These are phyloP conservation scores for Takifugu rubripes DNA, from an alignment of 2,797 vertebrate species.

Conservation along the genomic window DNA sequence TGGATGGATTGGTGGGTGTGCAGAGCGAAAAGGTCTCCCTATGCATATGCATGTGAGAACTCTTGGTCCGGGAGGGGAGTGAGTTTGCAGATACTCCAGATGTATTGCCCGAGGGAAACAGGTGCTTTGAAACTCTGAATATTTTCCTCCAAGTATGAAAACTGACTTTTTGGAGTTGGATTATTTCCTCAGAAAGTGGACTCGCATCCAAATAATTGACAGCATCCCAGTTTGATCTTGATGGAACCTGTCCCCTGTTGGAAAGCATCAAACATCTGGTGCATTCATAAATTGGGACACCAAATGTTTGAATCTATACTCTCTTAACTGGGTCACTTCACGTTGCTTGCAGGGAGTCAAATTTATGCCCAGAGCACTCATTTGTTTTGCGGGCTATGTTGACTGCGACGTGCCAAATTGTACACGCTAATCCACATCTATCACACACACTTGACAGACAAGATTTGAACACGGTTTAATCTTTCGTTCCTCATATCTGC, in stretches of 20 bases:
- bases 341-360: conserved; percentile 26
- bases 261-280: conserved; percentile 56
- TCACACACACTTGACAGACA: conserved; percentile 30
- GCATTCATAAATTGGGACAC: conserved; percentile 47
- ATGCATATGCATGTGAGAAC: conserved; percentile 47
- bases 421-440: conserved; percentile 25
- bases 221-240: conserved; percentile 54
- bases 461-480: conserved; percentile 45
- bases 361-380: conserved; percentile 24
- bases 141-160: conserved; percentile 40
- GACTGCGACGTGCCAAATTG: conserved; percentile 14
- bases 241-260: conserved; percentile 39
- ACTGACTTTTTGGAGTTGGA: conserved; percentile 51
- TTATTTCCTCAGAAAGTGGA: conserved; percentile 44
- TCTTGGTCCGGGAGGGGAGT: conserved; percentile 18
- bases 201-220: conserved; percentile 39
- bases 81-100: conserved; percentile 40
- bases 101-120: conserved; percentile 30
- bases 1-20: conserved; percentile 53
- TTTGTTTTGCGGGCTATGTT: conserved; percentile 9
- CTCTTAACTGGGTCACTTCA: conserved; percentile 44
- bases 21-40: conserved; percentile 18
- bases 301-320: conserved; percentile 35
- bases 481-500: conserved; percentile 27
- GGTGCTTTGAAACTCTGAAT: conserved; percentile 53